Evolutionary conservation across 1,140 invertebrate species (phyloP), one percentile per base, ranked within the genome.

Genomic region (Pogonognathellus flavescens): DNA sequence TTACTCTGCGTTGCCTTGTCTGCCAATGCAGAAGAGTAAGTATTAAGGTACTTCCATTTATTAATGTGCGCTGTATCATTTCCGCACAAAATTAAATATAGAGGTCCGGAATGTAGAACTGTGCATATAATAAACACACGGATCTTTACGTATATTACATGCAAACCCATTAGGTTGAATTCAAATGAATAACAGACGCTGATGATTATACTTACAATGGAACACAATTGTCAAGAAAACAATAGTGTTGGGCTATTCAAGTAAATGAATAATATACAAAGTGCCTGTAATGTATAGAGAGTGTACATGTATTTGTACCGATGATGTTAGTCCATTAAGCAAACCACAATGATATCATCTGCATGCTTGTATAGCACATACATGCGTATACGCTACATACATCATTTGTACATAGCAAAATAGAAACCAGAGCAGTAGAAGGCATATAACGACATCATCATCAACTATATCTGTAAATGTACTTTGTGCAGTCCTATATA

Each of bases 171-270:
- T 66, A 66, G 20, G 62, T 66, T 66, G 62, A 66, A 66, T 66
- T 66, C 31, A 20, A 66, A 66, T 66, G 62, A 66, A 66, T 20
- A 66, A 66, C 60, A 66, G 62, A 66, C 62, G 62, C 22, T 66
- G 22, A 66, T 66, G 62, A 66, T 66, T 25, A 66, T 25, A 25
- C 10, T 66, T 25, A 66, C 10, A 66, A 66, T 66, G 22, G 0
- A 66, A 66, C 57, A 59, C 16, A 20, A 20, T 22, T 60, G 59
- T 20, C 62, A 66, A 25, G 25, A 25, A 66, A 66, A 66, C 22
- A 66, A 66, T 66, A 22, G 60, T 6, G 13, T 11, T 25, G 60
- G 25, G 60, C 9, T n/a, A 66, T 66, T 6, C 62, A 66, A 66
- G 9, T 66, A 25, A 8, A 66, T 25, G n/a, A 11, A 60, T 20